Conservation (phyloP, 2,113 vertebrate species). For the Brienomyrus brachyistius region DNA sequence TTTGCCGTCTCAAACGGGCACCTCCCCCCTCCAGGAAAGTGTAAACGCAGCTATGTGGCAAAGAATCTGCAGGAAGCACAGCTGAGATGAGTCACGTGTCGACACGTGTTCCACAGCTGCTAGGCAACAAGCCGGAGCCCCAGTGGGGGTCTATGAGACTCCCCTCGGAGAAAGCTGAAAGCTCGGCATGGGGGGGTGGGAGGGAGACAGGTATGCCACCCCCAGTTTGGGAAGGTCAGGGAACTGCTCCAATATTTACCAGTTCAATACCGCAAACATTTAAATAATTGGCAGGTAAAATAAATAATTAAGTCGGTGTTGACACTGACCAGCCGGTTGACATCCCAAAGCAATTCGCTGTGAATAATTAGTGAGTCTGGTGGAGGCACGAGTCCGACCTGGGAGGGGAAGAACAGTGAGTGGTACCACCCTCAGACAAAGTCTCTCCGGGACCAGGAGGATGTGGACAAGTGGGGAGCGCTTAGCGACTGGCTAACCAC, state of each 20-base stretch:
- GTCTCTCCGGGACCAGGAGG: neutral
- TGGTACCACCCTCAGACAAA: neutral
- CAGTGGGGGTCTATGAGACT: neutral
- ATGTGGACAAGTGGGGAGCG: neutral
- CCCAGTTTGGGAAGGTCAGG: neutral
- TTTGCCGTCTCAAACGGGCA: neutral
- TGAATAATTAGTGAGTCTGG: neutral
- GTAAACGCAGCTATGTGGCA: neutral
- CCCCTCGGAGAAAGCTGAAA: neutral
- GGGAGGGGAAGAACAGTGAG: neutral
- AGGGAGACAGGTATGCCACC: neutral
- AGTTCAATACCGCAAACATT: neutral
- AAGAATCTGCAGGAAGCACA: neutral
- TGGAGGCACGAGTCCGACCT: neutral
- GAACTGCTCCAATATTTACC: neutral
- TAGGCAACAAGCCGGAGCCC: neutral
- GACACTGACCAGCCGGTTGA: neutral
- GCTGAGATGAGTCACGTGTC: neutral
- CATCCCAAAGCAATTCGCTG: neutral
- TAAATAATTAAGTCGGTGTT: neutral
- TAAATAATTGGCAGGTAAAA: neutral
- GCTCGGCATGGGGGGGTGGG: neutral
- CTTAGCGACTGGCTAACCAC: neutral
- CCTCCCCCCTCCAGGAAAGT: neutral
- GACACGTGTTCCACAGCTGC: neutral